Evolutionary conservation across 2,888 invertebrate genomes (phyloP).

Genomic region (Epiblema foenella): DNA sequence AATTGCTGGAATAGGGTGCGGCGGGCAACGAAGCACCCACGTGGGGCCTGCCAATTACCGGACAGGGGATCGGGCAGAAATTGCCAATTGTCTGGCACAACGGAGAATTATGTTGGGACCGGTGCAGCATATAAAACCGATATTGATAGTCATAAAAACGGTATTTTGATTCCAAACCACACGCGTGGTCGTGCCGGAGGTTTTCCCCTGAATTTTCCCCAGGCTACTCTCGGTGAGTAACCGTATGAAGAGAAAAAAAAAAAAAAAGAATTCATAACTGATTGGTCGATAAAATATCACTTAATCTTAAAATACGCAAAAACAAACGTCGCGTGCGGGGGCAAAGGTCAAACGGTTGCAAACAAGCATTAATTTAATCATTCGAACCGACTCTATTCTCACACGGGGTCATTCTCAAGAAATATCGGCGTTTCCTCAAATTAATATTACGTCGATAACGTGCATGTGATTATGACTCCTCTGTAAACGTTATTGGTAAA

Average conservation of each 20-base stretch:
- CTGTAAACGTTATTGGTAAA: no score
- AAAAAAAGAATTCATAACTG: no score
- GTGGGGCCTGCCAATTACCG: conserved; percentile 34
- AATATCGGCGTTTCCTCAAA: not conserved
- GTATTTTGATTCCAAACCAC: no score
- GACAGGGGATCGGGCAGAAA: conserved; percentile 27
- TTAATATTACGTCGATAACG: no score
- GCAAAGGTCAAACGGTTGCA: conserved; percentile 36
- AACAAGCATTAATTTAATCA: conserved; percentile 28
- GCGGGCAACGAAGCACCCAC: not conserved
- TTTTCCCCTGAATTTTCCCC: no score
- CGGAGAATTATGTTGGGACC: conserved; percentile 15
- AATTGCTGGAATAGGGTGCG: conserved; percentile 45
- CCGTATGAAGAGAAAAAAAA: no score
- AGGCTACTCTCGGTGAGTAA: no score
- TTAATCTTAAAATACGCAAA: conserved; percentile 19
- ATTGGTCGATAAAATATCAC: conserved; percentile 12
- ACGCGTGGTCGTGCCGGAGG: no score
- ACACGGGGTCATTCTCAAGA: not conserved
- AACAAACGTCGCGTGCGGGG: conserved; percentile 29
- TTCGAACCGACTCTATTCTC: conserved; percentile 18
- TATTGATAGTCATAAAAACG: not conserved
- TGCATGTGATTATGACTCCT: no score
- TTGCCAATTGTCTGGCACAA: conserved; percentile 33
- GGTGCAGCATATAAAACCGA: not conserved